Evolutionary conservation across 2,888 invertebrate genomes (phyloP), one percentile per base, ranked within the genome.

Genomic region (Clunio marinus): DNA sequence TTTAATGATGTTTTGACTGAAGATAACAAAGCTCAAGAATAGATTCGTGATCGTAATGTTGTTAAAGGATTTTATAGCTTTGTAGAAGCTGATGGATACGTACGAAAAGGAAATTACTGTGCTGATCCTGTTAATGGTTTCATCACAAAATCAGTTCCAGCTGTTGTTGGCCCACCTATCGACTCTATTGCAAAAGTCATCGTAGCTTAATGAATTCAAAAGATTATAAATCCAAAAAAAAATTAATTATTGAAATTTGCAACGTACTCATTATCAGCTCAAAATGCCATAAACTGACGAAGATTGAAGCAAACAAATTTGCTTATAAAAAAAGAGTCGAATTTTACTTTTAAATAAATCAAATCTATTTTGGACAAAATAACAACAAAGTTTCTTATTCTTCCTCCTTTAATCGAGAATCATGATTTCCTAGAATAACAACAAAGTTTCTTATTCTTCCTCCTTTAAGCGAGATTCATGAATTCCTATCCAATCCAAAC

Each of bases 31-130:
- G 79, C 77, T 69, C 81, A 81, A 74, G 77, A 78, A 68, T 81
- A 81, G 74, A 75, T 76, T 51, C 78, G 81, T 70, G 78, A 78
- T 70, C 81, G 81, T 70, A 81, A 81, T 73, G 76, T 80, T 68
- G 81, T 81, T 32, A 78, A 78, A 71, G 81, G 81, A 70, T 78
- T 78, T 37, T 81, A 81, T 75, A 80, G 80, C 66, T 73, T 81
- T 68, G 76, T 76, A 71, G 81, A 81, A 73, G 76, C 81, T 67
- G 81, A 81, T 72, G 81, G 81, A 72, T 78, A 78, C 69, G 76
- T 77, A 69, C 77, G 81, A 71, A 79, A 75, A 62, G 81, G 81
- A 62, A 80, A 78, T 73, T 81, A 81, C 74, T 79, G 78, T 68
- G 80, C 81, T 68, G 81, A 81, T 71, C 75, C 78, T 45, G 72